These are phyloP conservation scores for Polypedilum vanderplanki DNA, from an alignment of 1,140 invertebrate species.

Conservation along the genomic window DNA sequence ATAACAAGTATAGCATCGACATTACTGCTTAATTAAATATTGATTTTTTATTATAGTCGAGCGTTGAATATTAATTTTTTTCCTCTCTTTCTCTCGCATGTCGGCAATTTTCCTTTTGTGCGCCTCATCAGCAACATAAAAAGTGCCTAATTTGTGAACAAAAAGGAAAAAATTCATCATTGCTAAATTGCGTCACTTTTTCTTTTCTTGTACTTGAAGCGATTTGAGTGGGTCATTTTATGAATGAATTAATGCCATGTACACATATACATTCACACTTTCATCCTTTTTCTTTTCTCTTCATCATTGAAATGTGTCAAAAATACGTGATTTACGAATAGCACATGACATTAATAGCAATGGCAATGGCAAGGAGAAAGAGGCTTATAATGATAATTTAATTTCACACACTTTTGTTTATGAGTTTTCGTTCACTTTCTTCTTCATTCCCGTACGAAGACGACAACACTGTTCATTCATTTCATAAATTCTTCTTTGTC, in stretches of 20 bases:
- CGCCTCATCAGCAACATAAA: neutral
- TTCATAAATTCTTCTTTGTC: neutral
- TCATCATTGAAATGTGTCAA: neutral
- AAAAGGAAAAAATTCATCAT: neutral
- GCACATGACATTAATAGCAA: neutral
- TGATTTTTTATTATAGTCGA: conserved; percentile 27
- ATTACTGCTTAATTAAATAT: conserved; percentile 28
- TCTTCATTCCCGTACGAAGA: neutral
- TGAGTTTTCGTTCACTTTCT: neutral
- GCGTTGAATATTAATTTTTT: conserved; percentile 25
- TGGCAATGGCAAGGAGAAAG: no score
- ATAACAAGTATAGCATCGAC: neutral
- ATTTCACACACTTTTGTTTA: conserved; percentile 26
- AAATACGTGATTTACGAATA: conserved; percentile 6
- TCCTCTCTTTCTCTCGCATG: neutral
- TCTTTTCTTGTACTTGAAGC: neutral
- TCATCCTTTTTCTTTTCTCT: neutral
- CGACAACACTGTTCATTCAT: neutral
- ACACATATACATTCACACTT: neutral
- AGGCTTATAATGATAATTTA: conserved; percentile 27
- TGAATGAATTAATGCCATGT: neutral
- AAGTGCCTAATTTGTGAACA: neutral
- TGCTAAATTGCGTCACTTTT: conserved; percentile 4
- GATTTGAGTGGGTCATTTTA: neutral
- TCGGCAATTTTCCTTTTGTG: no score